Percentiles rank a stretch among this genome's conserved stretches.
Conservation (phyloP, 2,888 invertebrate species). For the Anaspis maculata region DNA sequence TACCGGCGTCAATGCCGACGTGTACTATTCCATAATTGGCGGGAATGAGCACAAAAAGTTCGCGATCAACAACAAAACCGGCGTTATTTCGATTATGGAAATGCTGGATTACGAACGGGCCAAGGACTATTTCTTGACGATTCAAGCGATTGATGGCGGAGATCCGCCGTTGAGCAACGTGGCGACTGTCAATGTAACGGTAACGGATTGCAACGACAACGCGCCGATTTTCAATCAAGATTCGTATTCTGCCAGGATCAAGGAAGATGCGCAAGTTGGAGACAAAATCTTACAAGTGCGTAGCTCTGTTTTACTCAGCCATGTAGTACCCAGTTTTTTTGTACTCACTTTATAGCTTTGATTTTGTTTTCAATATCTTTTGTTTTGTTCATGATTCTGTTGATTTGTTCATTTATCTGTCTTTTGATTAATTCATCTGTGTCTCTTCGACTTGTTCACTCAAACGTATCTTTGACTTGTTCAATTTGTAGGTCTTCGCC, state of each 20-base stretch:
- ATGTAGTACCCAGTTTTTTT: too few relatives aligned
- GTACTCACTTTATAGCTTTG: too few relatives aligned
- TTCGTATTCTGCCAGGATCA: constrained; percentile 65
- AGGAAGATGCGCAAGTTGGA: constrained; percentile 70
- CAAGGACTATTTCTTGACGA: constrained; percentile 76
- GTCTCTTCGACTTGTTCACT: background rate
- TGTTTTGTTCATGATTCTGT: too few relatives aligned
- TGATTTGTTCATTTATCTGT: background rate
- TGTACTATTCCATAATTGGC: constrained; percentile 77
- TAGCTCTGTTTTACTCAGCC: constrained; percentile 1
- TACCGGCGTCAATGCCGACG: constrained; percentile 87
- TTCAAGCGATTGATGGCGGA: constrained; percentile 86
- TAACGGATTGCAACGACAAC: constrained; percentile 83
- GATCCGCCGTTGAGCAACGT: constrained; percentile 82
- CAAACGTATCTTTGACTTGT: background rate
- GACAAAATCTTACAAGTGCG: constrained; percentile 64
- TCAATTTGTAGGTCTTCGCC: constrained; percentile 52
- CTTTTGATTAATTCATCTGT: constrained; percentile 7
- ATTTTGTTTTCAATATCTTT: too few relatives aligned
- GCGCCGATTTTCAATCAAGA: constrained; percentile 71
- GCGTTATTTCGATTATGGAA: constrained; percentile 67
- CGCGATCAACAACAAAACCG: constrained; percentile 60
- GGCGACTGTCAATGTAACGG: constrained; percentile 77
- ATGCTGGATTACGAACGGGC: constrained; percentile 83
- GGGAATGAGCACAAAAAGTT: constrained; percentile 87